Percentiles rank a stretch among this genome's conserved stretches.
These are phyloP conservation scores for Capreolus pygargus DNA, from an alignment of 2,113 vertebrate species.

Conservation along the genomic window DNA sequence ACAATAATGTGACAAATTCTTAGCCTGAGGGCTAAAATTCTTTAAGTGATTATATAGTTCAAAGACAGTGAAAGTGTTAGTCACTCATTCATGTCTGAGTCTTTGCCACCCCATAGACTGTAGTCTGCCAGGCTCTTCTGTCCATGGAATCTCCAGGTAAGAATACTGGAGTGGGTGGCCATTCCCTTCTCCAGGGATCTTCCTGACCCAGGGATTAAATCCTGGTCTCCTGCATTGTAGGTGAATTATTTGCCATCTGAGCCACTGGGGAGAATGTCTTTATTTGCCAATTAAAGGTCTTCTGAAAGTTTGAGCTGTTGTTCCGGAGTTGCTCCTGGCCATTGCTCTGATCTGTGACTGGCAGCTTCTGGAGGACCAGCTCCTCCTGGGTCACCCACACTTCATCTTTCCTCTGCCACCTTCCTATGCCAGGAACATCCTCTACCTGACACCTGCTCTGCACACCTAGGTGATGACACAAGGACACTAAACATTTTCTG, in stretches of 20 bases:
- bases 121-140: background rate
- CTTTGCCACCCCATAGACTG: background rate
- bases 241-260: background rate
- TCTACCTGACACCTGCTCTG: background rate
- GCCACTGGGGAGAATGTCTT: background rate
- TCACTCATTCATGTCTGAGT: background rate
- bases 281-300: background rate
- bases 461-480: rapidly evolving
- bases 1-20: background rate
- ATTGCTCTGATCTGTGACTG: background rate
- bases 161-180: background rate
- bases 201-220: background rate
- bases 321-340: rapidly evolving
- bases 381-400: rapidly evolving
- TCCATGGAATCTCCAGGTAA: background rate
- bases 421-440: background rate
- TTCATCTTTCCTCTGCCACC: rapidly evolving
- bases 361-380: background rate
- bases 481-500: background rate
- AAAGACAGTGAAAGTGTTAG: background rate
- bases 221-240: background rate
- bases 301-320: background rate
- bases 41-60: background rate
- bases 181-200: background rate
- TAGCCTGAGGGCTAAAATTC: background rate